Evolutionary conservation across 2,888 invertebrate genomes (phyloP), one percentile per base, ranked within the genome.

Genomic region (Cosmopolites sordidus): DNA sequence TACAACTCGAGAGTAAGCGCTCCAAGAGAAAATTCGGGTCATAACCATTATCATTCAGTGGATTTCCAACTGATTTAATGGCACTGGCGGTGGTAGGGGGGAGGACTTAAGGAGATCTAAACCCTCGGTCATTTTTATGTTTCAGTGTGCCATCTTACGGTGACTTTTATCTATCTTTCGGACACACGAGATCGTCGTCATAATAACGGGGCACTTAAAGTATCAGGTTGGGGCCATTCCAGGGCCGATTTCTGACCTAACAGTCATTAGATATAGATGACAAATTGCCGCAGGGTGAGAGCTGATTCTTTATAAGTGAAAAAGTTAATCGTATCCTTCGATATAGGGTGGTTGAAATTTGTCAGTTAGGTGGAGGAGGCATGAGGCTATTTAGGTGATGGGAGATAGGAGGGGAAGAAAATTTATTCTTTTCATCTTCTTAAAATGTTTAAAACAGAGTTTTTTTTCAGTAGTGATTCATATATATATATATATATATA

Each of bases 251-350:
- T 30, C 38, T 54, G 50, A 57, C 56, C 56, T 52, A 30, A 22
- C 33, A 39, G 46, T 54, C 48, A 53, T 57, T 57, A 57, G 33
- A 33, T 48, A 51, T 43, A 29, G 54, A 57, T 57, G 57, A 57
- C 54, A 57, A 57, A 57, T 57, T 50, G 47, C 41, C 27, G 30
- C 17, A 42, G 54, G 54, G 50, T 40, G 48, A 50, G 47, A 53
- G 49, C 39, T 33, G 40, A 47, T 50, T 50, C 49, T 48, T 53
- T 45, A 46, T 57, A 57, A 33, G 33, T 11, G 33, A 33, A 33
- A 33, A 33, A 33, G 33, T 33, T 33, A 33, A 33, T 33, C 33
- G 33, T 6, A 33, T 33, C 11, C 33, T 11, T 33, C 33, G 33
- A 22, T 22, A 22, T 22, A 8, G 33, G 33, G n/a, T 12, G 33